Base-by-base conservation (phyloP, 2,888 invertebrate genomes). In the Eueremaeus valkanovi region DNA sequence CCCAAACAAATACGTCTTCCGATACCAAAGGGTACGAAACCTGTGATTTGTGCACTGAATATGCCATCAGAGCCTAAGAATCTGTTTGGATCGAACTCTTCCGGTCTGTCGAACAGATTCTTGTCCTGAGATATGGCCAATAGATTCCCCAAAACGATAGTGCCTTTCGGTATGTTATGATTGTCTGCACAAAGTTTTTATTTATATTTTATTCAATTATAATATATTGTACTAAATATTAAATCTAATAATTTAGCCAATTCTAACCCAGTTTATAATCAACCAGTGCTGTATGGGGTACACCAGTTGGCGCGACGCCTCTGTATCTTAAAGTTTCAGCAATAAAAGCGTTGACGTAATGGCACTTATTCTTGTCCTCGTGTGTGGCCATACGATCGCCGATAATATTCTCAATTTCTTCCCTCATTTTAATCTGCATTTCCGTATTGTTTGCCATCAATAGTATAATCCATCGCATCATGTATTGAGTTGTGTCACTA, bases 341-440 rank as follows among this genome's bases (percentile, higher is more conserved):
- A 24, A 72, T 72, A n/a, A 72, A 72, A 5, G 72, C 45, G 18
- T 45, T 72, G 40, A 31, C 13, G n/a, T 45, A 72, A 31, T 72
- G 45, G 11, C 45, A 72, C 6, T 45, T 9, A 24, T 11, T 18
- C 18, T n/a, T 51, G 51, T 72, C 51, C 18, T 72, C 72, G 31
- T 51, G 72, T 29, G 31, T 40, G 1, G 45, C 72, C 45, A 51
- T 24, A 18, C 49, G 29, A n/a, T 72, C 72, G 21, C 72, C 72
- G n/a, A 72, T 18, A 18, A 24, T 3, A 24, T 45, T 21, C 2
- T 72, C 45, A 21, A 72, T 42, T 45, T 72, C 72, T 24, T 31
- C 3, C n/a, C 72, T 45, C 45, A 72, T 45, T 40, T 31, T 45
- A 11, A 8, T 45, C 36, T 72, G 72, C 24, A 72, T 27, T 18